A percentile compares a stretch with the other conserved stretches of the same genome.
phyloP scores from a whole-genome alignment of 2,113 vertebrate species.

The Glareola pratincola region DNA sequence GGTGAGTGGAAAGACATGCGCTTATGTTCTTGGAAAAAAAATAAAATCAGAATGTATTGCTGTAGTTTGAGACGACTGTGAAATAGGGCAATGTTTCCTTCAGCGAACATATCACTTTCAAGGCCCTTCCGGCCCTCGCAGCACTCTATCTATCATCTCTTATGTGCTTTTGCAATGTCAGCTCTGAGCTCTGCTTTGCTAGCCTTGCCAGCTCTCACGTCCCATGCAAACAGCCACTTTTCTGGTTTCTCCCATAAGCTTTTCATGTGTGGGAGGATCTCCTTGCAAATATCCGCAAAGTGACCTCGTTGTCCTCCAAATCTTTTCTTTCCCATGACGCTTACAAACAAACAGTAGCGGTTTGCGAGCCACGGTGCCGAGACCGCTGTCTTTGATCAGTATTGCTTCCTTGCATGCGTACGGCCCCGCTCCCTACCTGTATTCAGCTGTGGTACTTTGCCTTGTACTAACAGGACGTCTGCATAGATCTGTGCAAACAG shows the following conservation, averaged over 20 bases:
- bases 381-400: accelerated
- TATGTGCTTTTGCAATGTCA: slow-evolving; percentile 21
- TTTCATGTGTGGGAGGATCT: slow-evolving; percentile 18
- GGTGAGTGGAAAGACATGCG: slow-evolving; percentile 75
- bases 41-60: not conserved
- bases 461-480: not conserved
- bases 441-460: not conserved
- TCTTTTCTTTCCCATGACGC: not conserved
- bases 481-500: not conserved
- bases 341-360: not conserved
- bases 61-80: not conserved
- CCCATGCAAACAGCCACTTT: slow-evolving; percentile 36
- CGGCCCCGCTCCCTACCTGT: accelerated
- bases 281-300: not conserved
- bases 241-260: slow-evolving; percentile 8
- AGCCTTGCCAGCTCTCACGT: not conserved
- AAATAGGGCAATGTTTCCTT: not conserved
- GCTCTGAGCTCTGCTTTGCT: not conserved
- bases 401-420: not conserved
- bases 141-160: slow-evolving; percentile 16
- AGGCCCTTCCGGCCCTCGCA: not conserved
- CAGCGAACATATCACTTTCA: not conserved
- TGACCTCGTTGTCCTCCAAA: not conserved
- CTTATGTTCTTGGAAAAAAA: not conserved
- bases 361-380: not conserved